Evolutionary conservation across 2,797 vertebrate species (phyloP).

Genomic region (Spinus olivaceus): DNA sequence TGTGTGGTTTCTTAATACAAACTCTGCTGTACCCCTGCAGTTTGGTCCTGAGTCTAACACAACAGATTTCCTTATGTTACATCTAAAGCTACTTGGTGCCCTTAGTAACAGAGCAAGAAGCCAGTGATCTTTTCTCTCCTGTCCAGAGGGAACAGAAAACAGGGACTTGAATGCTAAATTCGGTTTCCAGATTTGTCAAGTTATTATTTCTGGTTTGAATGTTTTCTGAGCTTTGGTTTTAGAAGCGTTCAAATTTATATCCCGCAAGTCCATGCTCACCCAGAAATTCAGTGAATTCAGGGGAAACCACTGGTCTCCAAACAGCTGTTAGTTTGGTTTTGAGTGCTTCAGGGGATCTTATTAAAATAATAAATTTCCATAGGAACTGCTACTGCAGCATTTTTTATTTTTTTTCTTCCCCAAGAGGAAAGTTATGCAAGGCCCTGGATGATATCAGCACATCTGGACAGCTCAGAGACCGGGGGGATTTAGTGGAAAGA

Average conservation of each 20-base stretch:
- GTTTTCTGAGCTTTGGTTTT: neutral
- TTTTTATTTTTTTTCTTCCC: neutral
- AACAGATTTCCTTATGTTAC: neutral
- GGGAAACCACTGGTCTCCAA: slow-evolving; percentile 24
- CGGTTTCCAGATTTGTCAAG: neutral
- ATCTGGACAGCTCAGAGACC: slow-evolving; percentile 9
- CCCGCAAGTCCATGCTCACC: neutral
- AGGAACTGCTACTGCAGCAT: slow-evolving; percentile 31
- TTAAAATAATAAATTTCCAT: slow-evolving; percentile 65
- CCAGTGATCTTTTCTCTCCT: neutral
- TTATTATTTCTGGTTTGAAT: neutral
- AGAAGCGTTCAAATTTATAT: neutral
- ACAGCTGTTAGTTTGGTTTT: slow-evolving; percentile 50
- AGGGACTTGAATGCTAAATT: neutral
- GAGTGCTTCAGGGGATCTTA: slow-evolving; percentile 36
- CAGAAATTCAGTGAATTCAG: slow-evolving; percentile 48
- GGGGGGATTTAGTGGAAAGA: neutral
- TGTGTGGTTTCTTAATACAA: neutral
- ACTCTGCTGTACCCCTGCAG: neutral
- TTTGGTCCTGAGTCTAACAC: neutral
- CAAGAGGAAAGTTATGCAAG: slow-evolving; percentile 20
- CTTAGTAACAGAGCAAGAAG: neutral
- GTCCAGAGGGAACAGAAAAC: neutral
- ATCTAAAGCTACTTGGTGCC: neutral
- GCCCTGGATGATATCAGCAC: slow-evolving; percentile 32